A percentile compares a stretch with the other conserved stretches of the same genome.
Conservation (phyloP, 2,113 vertebrate genomes). For the Elephantulus edwardii region DNA sequence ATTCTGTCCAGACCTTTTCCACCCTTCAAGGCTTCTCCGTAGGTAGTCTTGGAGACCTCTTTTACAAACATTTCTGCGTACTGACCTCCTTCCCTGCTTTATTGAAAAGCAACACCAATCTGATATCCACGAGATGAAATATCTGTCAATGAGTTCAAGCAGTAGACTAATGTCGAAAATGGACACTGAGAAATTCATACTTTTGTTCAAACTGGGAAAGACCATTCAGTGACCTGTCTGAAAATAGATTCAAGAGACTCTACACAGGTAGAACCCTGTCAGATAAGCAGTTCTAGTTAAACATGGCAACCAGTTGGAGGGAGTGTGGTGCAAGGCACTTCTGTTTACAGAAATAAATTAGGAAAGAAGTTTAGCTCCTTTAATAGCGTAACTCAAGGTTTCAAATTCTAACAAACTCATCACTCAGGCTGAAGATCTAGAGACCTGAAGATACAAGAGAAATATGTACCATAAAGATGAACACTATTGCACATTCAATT, state of each 20-base stretch:
- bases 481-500: too few relatives aligned
- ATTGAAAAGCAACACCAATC: neutral
- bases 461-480: too few relatives aligned
- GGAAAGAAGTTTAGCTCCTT: neutral
- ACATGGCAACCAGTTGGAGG: neutral
- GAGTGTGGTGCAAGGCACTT: neutral
- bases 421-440: neutral
- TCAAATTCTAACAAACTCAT: neutral
- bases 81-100: neutral
- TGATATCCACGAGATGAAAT: neutral
- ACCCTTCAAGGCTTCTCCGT: neutral
- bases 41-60: neutral
- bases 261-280: neutral
- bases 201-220: neutral
- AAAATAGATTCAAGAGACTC: neutral
- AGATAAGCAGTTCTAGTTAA: neutral
- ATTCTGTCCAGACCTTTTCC: neutral
- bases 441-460: too few relatives aligned
- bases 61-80: neutral
- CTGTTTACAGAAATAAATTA: conserved; percentile 31
- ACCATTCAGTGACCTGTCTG: neutral
- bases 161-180: neutral
- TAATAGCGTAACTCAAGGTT: neutral
- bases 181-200: neutral
- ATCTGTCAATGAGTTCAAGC: neutral